Evolutionary conservation across 1,140 invertebrate species (phyloP), one percentile per base, ranked within the genome.

Genomic region (Branchinecta lindahli): DNA sequence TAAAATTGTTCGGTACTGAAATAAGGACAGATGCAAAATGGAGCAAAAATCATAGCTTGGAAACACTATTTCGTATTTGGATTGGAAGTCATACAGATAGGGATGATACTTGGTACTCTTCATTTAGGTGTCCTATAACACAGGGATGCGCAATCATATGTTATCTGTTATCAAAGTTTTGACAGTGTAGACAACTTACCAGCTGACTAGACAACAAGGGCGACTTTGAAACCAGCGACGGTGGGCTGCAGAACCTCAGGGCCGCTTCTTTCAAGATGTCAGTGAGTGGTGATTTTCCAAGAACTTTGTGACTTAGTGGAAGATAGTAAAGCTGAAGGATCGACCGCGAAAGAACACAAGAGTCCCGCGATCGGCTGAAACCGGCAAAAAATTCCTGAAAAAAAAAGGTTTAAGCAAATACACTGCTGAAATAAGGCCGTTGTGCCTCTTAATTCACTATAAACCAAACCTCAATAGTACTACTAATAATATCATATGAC

Each of bases 311-410:
- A 44, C 78, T 77, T 7, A 78, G 78, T 33, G 84, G 84, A 70
- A 88, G 79, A 77, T 91, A 92, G 44, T 92, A 78, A 66, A 92
- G 84, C 80, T 96, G 93, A 33, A 96, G 78, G 68, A 96, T 85
- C 45, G 93, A 96, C 72, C 94, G 84, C 0, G 94, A 95, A n/a
- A 97, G 81, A 71, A 98, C 91, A 81, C 94, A 97, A 0, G 68
- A 68, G 10, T 68, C 61, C 70, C 88, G 85, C 46, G 82, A 86
- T 76, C 89, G 87, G 76, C 90, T 92, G 77, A 96, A 96, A 76
- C 96, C 90, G 76, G 92, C 87, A 78, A 96, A 94, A 77, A 96
- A 92, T 78, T 96, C 93, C 90, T 94, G 76, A 66, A 84, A 70
- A 73, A 73, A 73, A 46, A 73, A n/a, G n/a, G n/a, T n/a, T 52